Base-by-base conservation (phyloP, 2,113 vertebrate species). In the Tachysurus fulvidraco region DNA sequence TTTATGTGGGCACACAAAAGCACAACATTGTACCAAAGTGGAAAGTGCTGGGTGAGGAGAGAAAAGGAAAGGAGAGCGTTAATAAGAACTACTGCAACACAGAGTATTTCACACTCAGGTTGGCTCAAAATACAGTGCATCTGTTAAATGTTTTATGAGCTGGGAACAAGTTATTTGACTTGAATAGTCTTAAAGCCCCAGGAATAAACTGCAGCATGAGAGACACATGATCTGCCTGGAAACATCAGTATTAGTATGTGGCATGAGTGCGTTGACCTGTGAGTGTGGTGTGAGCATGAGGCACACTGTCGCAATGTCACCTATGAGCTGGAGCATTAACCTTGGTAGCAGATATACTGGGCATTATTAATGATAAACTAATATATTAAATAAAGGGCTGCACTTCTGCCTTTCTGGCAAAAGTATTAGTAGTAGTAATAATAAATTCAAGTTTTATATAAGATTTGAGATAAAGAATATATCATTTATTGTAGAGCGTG, bases 101-200 rank as follows among this genome's bases (percentile, higher is more conserved):
- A 17, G 28, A 23, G 10, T 41, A 60, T 60, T 59, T 60, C 13
- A 60, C 19, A 44, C 36, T 60, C 55, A 25, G 55, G 12, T 19
- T 81, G 25, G 57, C 78, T 81, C 12, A 80, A 44, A 86, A n/a
- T 67, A 80, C 28, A 62, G 50, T 73, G 81, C 81, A 50, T 88
- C 89, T 85, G 81, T 89, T 85, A 55, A 84, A 67, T 60, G 88
- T 81, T 88, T 90, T 80, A 90, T 89, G 88, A 89, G 79, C 88
- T 92, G 91, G 60, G 84, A 90, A 91, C 87, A 91, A 90, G 89
- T 91, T 88, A 80, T 73, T 83, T 83, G 89, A 88, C 54, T 76
- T 9, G 23, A 78, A 74, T 87, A 91, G 90, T 88, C 81, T 89
- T 71, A 91, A 91, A 86, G 89, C 73, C 57, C 84, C 76, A 89